Conservation (phyloP, 1,140 invertebrate species). For the Hermetia illucens region DNA sequence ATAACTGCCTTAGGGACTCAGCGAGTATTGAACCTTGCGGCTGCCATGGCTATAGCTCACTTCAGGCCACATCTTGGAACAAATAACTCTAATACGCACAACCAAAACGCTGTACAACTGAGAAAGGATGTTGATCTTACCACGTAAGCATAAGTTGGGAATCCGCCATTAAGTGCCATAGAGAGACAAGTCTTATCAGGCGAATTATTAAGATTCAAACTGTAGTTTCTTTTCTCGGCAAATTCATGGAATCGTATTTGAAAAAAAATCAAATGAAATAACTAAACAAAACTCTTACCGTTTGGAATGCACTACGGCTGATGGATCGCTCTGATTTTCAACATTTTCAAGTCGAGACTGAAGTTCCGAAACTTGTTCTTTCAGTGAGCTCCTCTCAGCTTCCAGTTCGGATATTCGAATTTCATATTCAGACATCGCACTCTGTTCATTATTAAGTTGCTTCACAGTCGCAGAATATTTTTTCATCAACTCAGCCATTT, state of each 20-base stretch:
- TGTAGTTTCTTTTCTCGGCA: background rate
- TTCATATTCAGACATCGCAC: constrained; percentile 63
- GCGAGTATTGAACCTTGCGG: no score
- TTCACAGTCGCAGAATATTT: constrained; percentile 81
- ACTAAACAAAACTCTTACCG: constrained; percentile 16
- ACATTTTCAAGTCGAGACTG: constrained; percentile 59
- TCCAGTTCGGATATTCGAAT: constrained; percentile 65
- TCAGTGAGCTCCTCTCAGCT: constrained; percentile 56
- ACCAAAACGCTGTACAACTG: no score
- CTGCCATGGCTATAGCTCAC: no score
- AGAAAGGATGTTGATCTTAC: no score
- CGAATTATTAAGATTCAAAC: no score
- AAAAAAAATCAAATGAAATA: background rate
- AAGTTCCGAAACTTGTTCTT: constrained; percentile 63
- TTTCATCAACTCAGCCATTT: constrained; percentile 76
- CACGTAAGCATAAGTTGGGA: no score
- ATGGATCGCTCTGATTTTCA: constrained; percentile 62
- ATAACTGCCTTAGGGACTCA: no score
- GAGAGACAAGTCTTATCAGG: no score
- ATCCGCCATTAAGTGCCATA: no score
- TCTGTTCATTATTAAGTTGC: constrained; percentile 72
- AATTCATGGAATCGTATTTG: background rate
- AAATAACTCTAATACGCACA: no score
- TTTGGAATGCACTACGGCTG: constrained; percentile 56
- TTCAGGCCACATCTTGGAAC: no score